Conservation (phyloP, 1,140 invertebrate genomes). For the Leguminivora glycinivorella region DNA sequence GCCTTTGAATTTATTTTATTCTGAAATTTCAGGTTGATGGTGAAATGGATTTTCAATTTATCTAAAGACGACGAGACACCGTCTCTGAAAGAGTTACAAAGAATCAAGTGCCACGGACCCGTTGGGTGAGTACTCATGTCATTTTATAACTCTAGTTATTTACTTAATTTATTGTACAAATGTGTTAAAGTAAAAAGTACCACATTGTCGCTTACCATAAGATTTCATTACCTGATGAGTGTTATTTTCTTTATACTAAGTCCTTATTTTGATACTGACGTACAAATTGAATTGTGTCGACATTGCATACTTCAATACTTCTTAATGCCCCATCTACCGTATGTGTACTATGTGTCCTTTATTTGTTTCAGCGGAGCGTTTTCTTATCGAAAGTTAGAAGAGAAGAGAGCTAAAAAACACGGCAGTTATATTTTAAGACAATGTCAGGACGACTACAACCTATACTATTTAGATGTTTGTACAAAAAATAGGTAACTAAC, state of each 20-base stretch:
- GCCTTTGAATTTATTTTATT: background rate
- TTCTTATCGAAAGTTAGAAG: conserved; percentile 89
- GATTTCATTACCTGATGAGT: too few relatives aligned
- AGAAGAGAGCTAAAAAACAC: conserved; percentile 85
- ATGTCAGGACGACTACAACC: conserved; percentile 87
- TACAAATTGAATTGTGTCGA: too few relatives aligned
- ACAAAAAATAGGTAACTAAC: conserved; percentile 82
- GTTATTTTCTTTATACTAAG: too few relatives aligned
- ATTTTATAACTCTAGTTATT: background rate
- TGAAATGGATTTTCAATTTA: conserved; percentile 94
- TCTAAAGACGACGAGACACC: conserved; percentile 89
- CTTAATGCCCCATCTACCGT: conserved; percentile 32
- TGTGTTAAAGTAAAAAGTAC: too few relatives aligned
- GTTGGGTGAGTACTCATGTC: conserved; percentile 82
- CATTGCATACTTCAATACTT: too few relatives aligned
- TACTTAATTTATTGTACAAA: background rate
- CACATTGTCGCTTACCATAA: too few relatives aligned
- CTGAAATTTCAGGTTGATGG: conserved; percentile 81
- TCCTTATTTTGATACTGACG: too few relatives aligned
- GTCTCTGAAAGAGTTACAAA: conserved; percentile 85
- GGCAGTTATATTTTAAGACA: conserved; percentile 91
- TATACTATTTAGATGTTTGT: conserved; percentile 90
- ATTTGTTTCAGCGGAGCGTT: conserved; percentile 84
- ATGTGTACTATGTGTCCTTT: conserved; percentile 30
- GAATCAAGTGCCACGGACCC: conserved; percentile 92